A percentile compares a stretch with the other conserved stretches of the same genome.
Conservation (phyloP, 2,797 vertebrate genomes). For the Ptychobarbus kaznakovi region DNA sequence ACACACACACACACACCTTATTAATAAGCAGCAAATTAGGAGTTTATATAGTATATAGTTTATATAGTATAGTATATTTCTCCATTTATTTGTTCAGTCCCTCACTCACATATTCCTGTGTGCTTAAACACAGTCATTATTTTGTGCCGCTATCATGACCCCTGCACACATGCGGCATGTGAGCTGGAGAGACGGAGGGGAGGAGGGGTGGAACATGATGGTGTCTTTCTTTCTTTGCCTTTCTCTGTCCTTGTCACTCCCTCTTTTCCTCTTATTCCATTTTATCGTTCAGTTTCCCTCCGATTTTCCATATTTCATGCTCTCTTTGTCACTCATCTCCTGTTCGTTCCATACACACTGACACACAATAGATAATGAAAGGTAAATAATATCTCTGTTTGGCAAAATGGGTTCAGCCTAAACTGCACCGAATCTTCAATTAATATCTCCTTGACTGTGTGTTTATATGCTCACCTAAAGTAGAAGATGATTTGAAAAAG, state of each 20-base stretch:
- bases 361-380: conserved; percentile 71
- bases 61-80: conserved; percentile 40
- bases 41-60: too few species aligned
- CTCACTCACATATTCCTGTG: conserved; percentile 19
- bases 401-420: conserved; percentile 58
- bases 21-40: too few species aligned
- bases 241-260: conserved; percentile 47
- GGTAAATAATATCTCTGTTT: conserved; percentile 71
- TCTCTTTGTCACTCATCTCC: conserved; percentile 32
- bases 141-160: conserved; percentile 56
- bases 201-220: conserved; percentile 59
- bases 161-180: conserved; percentile 49
- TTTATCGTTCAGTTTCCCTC: conserved; percentile 65
- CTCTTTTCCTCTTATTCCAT: conserved; percentile 76
- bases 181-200: conserved; percentile 31
- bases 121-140: conserved; percentile 47
- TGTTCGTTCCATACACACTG: neutral
- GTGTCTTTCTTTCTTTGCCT: conserved; percentile 76
- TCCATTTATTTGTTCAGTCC: conserved; percentile 58
- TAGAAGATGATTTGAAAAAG: conserved; percentile 65
- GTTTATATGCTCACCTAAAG: conserved; percentile 31
- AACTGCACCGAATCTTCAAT: conserved; percentile 78
- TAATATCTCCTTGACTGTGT: conserved; percentile 72
- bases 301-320: conserved; percentile 16
- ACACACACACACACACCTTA: too few species aligned